Base-by-base conservation (phyloP, 2,113 vertebrate genomes). In the Pionites leucogaster region DNA sequence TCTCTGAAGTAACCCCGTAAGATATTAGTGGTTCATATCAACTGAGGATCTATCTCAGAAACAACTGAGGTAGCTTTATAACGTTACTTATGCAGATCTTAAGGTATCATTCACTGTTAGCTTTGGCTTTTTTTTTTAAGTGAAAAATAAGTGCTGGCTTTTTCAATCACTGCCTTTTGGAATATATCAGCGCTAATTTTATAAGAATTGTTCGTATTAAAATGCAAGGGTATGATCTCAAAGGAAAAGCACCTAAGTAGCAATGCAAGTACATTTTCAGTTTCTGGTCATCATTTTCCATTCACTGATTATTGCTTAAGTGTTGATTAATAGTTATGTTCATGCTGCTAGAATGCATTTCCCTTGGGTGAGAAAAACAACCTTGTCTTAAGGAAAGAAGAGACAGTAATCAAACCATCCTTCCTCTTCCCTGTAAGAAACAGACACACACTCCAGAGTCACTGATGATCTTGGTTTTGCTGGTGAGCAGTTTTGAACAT, bases 281-380 rank as follows among this genome's bases (percentile, higher is more conserved):
- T 97, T 96, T 93, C 97, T 95, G 98, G 97, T 95, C 97, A 97
- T 98, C 95, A 97, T 98, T 98, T 97, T 97, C 97, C 96, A 97
- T 95, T 97, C 93, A 64, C 98, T 98, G 98, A 98, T 98, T 97
- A 98, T 97, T 95, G 82, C 98, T 97, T 97, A 97, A 98, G 96
- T 97, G 98, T 97, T 98, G 98, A 98, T 98, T 98, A 98, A 98
- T 97, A 97, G 97, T 95, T 96, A 97, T 82, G 93, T 89, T 98
- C 97, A 97, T 35, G 97, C 98, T 97, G 97, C 93, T 97, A 95
- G 98, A 97, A 98, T 95, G 96, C 97, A 96, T 96, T 96, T 98
- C 96, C 97, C 96, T 93, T 89, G 96, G 97, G 96, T 97, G 94
- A 98, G 88, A 96, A 98, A 98, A 98, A 98, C 95, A 97, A 96